Conservation (phyloP, 1,140 invertebrate species). For the Magallana ariakensis region DNA sequence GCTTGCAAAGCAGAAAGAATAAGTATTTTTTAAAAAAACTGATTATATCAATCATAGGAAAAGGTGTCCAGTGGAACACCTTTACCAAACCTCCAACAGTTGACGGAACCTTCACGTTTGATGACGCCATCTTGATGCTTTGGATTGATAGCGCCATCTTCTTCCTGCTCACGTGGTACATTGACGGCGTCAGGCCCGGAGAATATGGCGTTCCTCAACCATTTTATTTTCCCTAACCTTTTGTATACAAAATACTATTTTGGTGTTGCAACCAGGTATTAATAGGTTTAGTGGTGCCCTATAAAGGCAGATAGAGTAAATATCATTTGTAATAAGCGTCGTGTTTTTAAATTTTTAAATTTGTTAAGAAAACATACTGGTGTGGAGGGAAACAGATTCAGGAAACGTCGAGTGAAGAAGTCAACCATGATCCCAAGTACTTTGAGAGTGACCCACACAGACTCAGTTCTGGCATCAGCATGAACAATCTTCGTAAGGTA, state of each 20-base stretch:
- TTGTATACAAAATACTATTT: constrained; percentile 38
- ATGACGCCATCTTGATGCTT: constrained; percentile 81
- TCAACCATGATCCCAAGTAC: constrained; percentile 44
- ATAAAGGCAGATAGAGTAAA: no score
- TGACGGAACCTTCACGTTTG: constrained; percentile 76
- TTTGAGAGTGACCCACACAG: constrained; percentile 83
- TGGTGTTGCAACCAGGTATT: no score
- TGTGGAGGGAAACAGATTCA: constrained; percentile 65
- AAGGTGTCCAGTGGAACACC: constrained; percentile 70
- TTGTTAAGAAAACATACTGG: constrained; percentile 81
- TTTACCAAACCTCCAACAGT: constrained; percentile 61
- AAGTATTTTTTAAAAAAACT: no score
- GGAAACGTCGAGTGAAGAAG: background rate
- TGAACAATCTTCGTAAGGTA: constrained; percentile 64
- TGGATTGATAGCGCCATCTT: constrained; percentile 80
- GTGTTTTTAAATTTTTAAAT: no score
- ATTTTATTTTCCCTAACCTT: constrained; percentile 80
- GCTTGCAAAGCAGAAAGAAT: no score
- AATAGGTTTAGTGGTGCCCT: no score
- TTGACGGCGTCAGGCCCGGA: constrained; percentile 84
- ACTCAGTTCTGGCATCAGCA: constrained; percentile 80
- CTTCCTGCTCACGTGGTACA: constrained; percentile 82
- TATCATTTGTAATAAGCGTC: no score
- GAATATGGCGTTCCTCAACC: constrained; percentile 80
- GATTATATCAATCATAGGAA: constrained; percentile 58